Base-by-base conservation (phyloP, 2,113 vertebrate species). In the Choloepus hoffmanni region DNA sequence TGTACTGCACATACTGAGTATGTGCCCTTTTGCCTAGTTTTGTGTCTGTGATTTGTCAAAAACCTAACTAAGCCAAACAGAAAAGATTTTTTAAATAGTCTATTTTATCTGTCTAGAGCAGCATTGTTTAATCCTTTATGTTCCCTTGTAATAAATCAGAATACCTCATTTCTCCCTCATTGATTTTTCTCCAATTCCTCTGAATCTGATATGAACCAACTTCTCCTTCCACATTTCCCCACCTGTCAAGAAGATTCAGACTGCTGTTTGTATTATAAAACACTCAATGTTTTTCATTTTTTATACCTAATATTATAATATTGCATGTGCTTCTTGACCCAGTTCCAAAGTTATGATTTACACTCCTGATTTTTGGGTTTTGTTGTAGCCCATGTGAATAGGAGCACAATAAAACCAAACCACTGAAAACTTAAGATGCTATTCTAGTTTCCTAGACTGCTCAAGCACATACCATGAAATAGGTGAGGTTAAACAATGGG, bases 81-180 rank as follows among this genome's bases (percentile, higher is more conserved):
- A 86, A 86, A 90, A 53, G 33, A 82, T 45, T 89, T 89, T 86
- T 87, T 43, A 24, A 78, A 68, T 18, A 85, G 36, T 50, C 85
- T 74, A 18, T 91, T 78, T 73, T 89, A 55, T 84, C 10, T 90
- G 8, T 96, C 16, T 63, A 33, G 67, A 88, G 40, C 23, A 48
- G 4, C 73, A 21, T 90, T 90, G 60, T 45, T 84, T 36, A 81
- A 60, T 18, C 7, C 15, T 92, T 84, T 40, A 23, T 7, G 15
- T 48, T 65, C 5, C 28, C n/a, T 74, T 78, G 16, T 89, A 50
- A 89, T 78, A 50, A 50, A 89, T 82, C 28, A 72, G 72, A 81
- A 79, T 74, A 19, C 7, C 8, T 74, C 2, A 30, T 26, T 92
- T 84, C 48, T 65, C 55, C 55, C 16, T 58, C 55, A 58, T 58